Evolutionary conservation across 2,888 invertebrate species (phyloP).

Genomic region (Linyphia triangularis): DNA sequence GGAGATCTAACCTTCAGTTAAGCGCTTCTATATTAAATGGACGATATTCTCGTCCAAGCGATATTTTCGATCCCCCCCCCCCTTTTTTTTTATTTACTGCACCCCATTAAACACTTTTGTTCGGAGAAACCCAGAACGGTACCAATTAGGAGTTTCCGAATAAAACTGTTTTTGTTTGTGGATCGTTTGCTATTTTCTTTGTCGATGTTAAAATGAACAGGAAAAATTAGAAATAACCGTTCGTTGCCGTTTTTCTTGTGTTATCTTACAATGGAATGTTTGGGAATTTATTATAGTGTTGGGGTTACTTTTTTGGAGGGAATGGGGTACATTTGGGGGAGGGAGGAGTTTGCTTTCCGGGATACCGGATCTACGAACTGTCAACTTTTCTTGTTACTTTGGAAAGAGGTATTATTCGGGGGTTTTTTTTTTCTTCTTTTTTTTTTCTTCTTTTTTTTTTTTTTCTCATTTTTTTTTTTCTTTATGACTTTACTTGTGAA

Average conservation of each 20-base stretch:
- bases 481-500: too few species aligned
- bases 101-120: not conserved
- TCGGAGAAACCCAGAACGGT: not conserved
- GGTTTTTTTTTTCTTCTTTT: too few species aligned
- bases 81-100: not conserved
- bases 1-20: slow-evolving; percentile 39
- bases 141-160: not conserved
- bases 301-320: too few species aligned
- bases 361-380: not conserved
- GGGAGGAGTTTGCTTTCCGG: not conserved
- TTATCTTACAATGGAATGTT: not conserved
- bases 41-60: not conserved
- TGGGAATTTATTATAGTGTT: not conserved
- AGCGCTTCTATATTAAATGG: slow-evolving; percentile 28
- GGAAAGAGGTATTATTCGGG: too few species aligned
- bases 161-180: not conserved
- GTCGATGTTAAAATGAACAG: not conserved
- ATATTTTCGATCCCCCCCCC: not conserved
- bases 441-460: too few species aligned
- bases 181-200: not conserved
- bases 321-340: not conserved
- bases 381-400: too few species aligned
- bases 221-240: not conserved
- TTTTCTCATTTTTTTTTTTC: too few species aligned
- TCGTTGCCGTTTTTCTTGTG: not conserved